Evolutionary conservation across 2,888 invertebrate genomes (phyloP), one percentile per base, ranked within the genome.

Genomic region (Drosophila picticornis): DNA sequence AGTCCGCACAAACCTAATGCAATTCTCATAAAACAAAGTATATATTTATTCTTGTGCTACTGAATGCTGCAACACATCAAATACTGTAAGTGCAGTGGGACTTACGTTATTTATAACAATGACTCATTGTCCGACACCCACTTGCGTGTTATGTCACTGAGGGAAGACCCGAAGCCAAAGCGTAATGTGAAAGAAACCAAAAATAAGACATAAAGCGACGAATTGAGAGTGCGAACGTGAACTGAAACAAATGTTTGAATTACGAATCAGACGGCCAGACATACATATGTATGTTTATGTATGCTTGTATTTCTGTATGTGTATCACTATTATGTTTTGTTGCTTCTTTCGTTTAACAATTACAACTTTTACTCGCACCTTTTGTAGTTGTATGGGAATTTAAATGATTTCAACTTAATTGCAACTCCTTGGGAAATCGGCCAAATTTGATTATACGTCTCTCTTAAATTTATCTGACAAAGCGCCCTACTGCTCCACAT

Each of bases 391-490:
- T 75, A 62, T 81, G 78, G 72, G 72, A 81, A 78, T 67, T 81
- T 72, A 77, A 82, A 80, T 80, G 69, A 69, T 83, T 68, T 71
- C n/a, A 58, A 69, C 58, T 66, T 73, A 72, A 75, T 79, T 75
- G 67, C 59, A 63, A 62, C 74, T 89, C 84, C 88, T 86, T 85
- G 90, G 72, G 84, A 85, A 90, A 75, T 78, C 67, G 60, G 65
- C 60, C 55, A 55, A 60, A 73, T 36, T 66, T 88, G 77, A 90
- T 90, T 84, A 83, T 69, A 83, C 52, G 60, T 57, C 31, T 59
- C 29, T 13, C 40, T 40, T 48, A 36, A 27, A 36, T 32, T 27
- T 31, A 46, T 36, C 55, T n/a, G 55, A 13, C 36, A 25, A 51
- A 58, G 48, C 62, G 78, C 51, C 82, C 82, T 67, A 77, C 53